Percentiles rank a stretch among this genome's conserved stretches.
Evolutionary conservation across 1,140 invertebrate species (phyloP).

Genomic region (Mya arenaria): DNA sequence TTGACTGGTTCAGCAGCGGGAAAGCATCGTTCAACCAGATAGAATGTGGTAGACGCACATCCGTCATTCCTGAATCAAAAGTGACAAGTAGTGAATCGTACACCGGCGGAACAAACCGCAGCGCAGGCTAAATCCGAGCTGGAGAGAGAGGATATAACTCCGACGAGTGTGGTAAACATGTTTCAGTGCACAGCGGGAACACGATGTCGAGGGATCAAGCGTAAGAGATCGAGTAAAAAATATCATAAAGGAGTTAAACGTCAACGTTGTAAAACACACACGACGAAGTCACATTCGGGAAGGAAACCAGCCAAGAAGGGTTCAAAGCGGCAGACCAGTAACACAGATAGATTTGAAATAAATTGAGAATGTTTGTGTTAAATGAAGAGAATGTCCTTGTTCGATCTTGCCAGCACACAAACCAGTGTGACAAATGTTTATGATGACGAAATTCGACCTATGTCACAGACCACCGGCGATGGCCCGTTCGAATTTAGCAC

Average conservation of each 20-base stretch:
- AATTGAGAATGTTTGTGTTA: constrained; percentile 4
- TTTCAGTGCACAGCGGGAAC: background rate
- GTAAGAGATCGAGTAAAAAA: background rate
- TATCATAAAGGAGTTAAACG: background rate
- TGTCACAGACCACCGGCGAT: constrained; percentile 12
- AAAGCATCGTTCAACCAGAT: background rate
- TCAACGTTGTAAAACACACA: background rate
- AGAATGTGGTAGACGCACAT: background rate
- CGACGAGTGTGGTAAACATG: background rate
- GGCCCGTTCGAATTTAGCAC: constrained; percentile 50
- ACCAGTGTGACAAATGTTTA: constrained; percentile 14
- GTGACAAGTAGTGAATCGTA: background rate
- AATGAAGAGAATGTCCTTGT: constrained; percentile 19
- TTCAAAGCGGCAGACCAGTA: background rate
- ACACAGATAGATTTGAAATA: constrained; percentile 1
- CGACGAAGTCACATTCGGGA: background rate
- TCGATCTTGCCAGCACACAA: constrained; percentile 34
- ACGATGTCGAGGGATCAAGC: background rate
- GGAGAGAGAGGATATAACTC: constrained; percentile 30
- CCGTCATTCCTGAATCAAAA: background rate
- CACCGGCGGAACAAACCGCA: constrained; percentile 21
- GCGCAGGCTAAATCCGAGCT: constrained; percentile 25
- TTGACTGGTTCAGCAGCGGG: background rate
- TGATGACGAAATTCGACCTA: constrained; percentile 39
- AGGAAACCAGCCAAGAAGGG: background rate